Evolutionary conservation across 2,797 vertebrate species (phyloP), one percentile per base, ranked within the genome.

Genomic region (Ctenopoma kingsleyae): DNA sequence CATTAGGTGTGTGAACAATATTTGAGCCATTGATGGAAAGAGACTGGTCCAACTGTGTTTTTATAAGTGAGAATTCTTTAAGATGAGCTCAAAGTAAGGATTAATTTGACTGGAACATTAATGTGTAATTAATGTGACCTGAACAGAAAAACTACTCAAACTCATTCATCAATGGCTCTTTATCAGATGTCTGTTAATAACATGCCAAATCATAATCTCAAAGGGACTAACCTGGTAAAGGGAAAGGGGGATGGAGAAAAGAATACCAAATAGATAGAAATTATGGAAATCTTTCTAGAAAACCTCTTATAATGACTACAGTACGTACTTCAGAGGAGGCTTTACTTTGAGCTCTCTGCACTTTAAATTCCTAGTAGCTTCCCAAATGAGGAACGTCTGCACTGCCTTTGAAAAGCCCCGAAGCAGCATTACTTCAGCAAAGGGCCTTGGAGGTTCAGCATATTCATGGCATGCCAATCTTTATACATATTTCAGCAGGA

Each of bases 191-290:
- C 32, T 50, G 20, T 58, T 59, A 36, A 67, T 56, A 76, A 67
- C 74, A 87, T 84, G 80, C 62, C 66, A 85, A 74, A 78, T 64
- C 51, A 75, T 63, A 59, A 79, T 77, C 46, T 76, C 71, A 78
- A 75, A 90, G 22, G 48, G 83, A 88, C 85, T 88, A 64, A 89
- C 87, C 87, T 90, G 71, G 54, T 80, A 59, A 86, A 81, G 74
- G 73, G 80, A 74, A 70, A 65, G 49, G 41, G 73, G 54, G 52
- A 46, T 69, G 64, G 52, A 70, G 53, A 71, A 72, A 75, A 67
- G 48, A 66, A 76, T 81, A 71, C 52, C 55, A 81, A 77, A 76
- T 71, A 63, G 35, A 55, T 27, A 47, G 20, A 69, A 75, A 64
- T 43, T 55, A 60, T 60, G 43, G 13, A 80, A 63, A 70, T 66